Conservation (phyloP, 2,888 invertebrate species). For the Chironomus riparius region DNA sequence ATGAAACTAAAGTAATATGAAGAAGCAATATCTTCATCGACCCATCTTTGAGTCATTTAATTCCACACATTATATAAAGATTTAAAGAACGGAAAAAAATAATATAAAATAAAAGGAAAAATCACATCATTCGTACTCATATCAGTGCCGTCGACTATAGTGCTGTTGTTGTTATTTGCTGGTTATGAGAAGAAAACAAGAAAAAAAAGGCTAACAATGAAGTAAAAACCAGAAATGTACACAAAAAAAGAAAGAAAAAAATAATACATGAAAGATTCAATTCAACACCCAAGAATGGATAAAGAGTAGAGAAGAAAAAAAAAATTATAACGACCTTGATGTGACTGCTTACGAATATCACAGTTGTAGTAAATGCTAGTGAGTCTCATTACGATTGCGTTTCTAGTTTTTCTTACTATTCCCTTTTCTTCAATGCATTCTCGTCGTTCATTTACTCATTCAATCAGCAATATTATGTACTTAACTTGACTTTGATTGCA, state of each 20-base stretch:
- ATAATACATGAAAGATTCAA: constrained; percentile 3
- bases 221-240: background rate
- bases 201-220: constrained; percentile 9
- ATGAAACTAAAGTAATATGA: background rate
- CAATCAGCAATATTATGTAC: background rate
- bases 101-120: background rate
- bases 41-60: background rate
- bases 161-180: background rate
- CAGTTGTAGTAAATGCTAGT: background rate
- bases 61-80: background rate
- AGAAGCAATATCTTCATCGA: background rate
- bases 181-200: background rate
- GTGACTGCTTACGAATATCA: background rate
- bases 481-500: background rate
- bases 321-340: constrained; percentile 17
- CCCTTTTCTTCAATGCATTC: background rate
- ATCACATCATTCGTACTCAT: background rate
- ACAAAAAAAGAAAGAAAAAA: background rate
- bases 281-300: constrained; percentile 14
- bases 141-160: too few relatives aligned
- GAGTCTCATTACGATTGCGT: background rate
- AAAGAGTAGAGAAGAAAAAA: background rate
- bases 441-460: constrained; percentile 1
- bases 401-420: background rate
- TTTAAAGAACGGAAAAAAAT: background rate